These are phyloP conservation scores for Tachystola acroxantha DNA, from an alignment of 2,888 invertebrate species.

Conservation along the genomic window DNA sequence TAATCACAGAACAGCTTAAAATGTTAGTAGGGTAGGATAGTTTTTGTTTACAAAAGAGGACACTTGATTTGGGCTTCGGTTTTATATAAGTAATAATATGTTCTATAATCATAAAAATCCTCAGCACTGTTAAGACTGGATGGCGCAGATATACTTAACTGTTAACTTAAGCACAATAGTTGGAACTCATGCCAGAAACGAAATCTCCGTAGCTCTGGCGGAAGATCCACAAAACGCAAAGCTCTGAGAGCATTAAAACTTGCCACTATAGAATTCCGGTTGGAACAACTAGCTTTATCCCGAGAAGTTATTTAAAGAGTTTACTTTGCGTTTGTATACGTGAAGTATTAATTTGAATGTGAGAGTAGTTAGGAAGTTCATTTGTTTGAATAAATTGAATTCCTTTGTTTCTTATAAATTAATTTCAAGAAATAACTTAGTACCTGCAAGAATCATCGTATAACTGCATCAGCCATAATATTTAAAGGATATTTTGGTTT, in stretches of 20 bases:
- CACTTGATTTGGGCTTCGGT: too few species aligned
- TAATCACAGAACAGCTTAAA: too few species aligned
- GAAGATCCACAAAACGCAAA: constrained; percentile 27
- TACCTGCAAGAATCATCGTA: neutral
- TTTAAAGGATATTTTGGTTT: too few species aligned
- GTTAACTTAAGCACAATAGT: constrained; percentile 5
- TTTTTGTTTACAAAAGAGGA: too few species aligned
- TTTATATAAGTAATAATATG: too few species aligned
- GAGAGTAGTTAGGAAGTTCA: constrained; percentile 11
- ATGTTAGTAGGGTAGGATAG: too few species aligned
- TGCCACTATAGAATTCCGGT: constrained; percentile 43
- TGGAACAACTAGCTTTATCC: constrained; percentile 36
- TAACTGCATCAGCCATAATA: too few species aligned
- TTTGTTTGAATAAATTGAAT: constrained; percentile 1
- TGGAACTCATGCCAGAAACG: constrained; percentile 23
- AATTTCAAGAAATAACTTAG: neutral
- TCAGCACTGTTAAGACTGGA: too few species aligned
- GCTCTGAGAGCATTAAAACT: constrained; percentile 45
- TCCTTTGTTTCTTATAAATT: neutral
- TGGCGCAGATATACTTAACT: too few species aligned
- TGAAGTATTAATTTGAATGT: constrained; percentile 25
- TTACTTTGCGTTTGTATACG: constrained; percentile 22
- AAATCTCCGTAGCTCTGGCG: constrained; percentile 32
- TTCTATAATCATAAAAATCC: too few species aligned
- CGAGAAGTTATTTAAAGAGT: constrained; percentile 30